A percentile compares a stretch with the other conserved stretches of the same genome.
These are phyloP conservation scores for Trichoplusia ni DNA, from an alignment of 1,140 invertebrate genomes.

Conservation along the genomic window DNA sequence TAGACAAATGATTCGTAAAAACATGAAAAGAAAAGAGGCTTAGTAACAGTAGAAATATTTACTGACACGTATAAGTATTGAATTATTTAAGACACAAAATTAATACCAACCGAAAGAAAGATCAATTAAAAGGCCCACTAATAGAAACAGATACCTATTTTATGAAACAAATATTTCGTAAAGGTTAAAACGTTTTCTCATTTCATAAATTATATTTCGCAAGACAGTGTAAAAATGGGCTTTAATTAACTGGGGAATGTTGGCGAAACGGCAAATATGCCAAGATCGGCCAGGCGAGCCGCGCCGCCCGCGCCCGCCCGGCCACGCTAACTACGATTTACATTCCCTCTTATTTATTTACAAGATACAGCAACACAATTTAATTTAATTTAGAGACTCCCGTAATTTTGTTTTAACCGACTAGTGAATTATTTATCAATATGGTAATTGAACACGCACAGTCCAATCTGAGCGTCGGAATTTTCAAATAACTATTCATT, in stretches of 20 bases:
- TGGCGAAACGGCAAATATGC: conserved; percentile 72
- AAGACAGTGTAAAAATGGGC: conserved; percentile 75
- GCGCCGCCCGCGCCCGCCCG: conserved; percentile 39
- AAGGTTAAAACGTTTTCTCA: conserved; percentile 59
- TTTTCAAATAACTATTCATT: too few relatives aligned
- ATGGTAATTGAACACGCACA: not conserved
- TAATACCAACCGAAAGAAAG: too few relatives aligned
- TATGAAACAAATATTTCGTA: conserved; percentile 50
- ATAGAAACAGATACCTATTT: conserved; percentile 13
- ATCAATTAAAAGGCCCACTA: conserved; percentile 12
- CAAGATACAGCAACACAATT: conserved; percentile 50
- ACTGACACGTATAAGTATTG: too few relatives aligned
- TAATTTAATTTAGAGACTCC: conserved; percentile 42
- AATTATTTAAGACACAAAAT: too few relatives aligned
- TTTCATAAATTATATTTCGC: conserved; percentile 74
- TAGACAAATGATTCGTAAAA: not conserved
- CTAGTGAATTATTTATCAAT: conserved; percentile 14
- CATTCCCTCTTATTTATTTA: conserved; percentile 68
- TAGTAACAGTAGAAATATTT: too few relatives aligned
- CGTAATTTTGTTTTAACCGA: conserved; percentile 27
- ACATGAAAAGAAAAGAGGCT: too few relatives aligned
- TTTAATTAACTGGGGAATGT: conserved; percentile 78
- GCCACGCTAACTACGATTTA: conserved; percentile 64
- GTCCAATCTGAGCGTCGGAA: not conserved
- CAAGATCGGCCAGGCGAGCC: conserved; percentile 48